phyloP scores from a whole-genome alignment of 2,113 vertebrate species.

The Carassius carassius region DNA sequence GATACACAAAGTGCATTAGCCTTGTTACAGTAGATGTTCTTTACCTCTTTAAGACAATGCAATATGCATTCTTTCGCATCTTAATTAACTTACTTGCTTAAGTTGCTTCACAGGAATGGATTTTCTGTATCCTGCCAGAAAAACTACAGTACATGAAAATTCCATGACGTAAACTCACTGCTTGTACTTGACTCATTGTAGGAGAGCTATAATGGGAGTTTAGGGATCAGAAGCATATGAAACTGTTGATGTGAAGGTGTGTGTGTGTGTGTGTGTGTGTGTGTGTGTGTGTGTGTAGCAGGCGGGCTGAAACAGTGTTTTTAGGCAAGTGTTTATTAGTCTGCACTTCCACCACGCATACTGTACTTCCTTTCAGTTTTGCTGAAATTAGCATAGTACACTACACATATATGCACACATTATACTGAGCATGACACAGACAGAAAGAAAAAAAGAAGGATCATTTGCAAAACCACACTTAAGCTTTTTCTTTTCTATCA shows the following conservation, averaged over 20 bases:
- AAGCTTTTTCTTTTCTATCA: neutral
- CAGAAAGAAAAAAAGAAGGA: neutral
- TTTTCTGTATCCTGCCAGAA: neutral
- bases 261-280: conserved; percentile 8
- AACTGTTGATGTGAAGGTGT: conserved; percentile 9
- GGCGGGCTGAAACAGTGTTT: neutral
- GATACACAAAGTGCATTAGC: neutral
- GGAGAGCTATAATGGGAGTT: neutral
- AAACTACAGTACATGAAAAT: neutral
- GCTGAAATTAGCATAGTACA: neutral
- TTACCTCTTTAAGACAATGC: neutral
- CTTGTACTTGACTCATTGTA: neutral
- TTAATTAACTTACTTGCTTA: neutral
- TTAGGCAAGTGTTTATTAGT: no score
- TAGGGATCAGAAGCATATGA: neutral
- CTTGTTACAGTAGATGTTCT: neutral
- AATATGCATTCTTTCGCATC: neutral
- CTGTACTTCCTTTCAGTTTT: neutral
- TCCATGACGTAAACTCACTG: neutral
- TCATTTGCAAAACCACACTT: neutral
- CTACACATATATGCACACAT: neutral
- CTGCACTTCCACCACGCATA: neutral
- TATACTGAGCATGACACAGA: neutral
- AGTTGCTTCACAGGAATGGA: neutral
- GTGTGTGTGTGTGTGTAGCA: no score